Base-by-base conservation (phyloP, 2,113 vertebrate genomes). In the Protomyctophum bolini region DNA sequence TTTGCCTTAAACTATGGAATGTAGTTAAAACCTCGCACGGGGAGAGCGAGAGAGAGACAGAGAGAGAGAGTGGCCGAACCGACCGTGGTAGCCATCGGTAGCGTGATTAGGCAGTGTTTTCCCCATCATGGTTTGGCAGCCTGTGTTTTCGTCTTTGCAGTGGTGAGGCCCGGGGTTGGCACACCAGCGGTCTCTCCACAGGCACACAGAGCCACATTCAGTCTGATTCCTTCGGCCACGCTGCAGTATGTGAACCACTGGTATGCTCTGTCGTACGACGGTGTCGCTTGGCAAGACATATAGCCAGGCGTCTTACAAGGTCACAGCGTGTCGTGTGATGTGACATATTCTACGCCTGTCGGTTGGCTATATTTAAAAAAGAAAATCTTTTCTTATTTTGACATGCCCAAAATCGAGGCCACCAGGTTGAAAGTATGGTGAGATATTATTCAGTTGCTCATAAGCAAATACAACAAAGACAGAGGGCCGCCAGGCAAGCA, bases 41-140 rank as follows among this genome's bases (percentile, higher is more conserved):
- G 47, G 67, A 72, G 61, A 74, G 33, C 33, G 65, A 46, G 73
- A 72, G 14, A 41, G 67, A 72, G 61, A 74, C 1, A 1, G 65
- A 46, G 73, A 72, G 14, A 41, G 33, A 3, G 33, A 21, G 21
- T 21, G 33, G 33, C 33, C 33, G 33, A 41, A 41, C 33, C 33
- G 65, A 73, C 63, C 68, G 51, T 58, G 8, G 51, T 80, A 56
- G 63, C 58, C 68, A 65, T 72, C 46, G 49, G 58, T 52, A 57
- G 58, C 29, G 73, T 67, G 47, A 76, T 76, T 51, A 8, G 52
- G 68, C 63, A 11, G 54, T 48, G 46, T 70, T 78, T 72, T 60
- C 52, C 41, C 58, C 57, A 63, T 72, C 62, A 51, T 62, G 77
- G 82, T 73, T 70, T 83, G 72, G 73, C 79, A 45, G 73, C 59